A percentile compares a stretch with the other conserved stretches of the same genome.
Evolutionary conservation across 2,797 vertebrate species (phyloP).

Genomic region (Mastacembelus armatus): DNA sequence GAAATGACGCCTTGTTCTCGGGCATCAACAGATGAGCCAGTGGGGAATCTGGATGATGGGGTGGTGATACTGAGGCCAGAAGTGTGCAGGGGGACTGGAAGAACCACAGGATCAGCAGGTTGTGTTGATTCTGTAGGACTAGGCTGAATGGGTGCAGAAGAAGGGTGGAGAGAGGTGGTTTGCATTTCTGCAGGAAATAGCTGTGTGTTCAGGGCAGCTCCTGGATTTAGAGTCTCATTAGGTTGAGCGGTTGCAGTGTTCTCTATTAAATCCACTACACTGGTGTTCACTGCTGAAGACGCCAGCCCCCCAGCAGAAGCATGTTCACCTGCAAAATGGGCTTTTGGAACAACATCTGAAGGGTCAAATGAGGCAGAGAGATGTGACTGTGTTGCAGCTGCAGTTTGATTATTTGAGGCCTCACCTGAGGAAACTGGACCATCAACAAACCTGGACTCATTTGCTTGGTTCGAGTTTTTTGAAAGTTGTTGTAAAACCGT

Average conservation of each 20-base stretch:
- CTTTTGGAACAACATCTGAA: conserved; percentile 52
- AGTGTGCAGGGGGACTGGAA: conserved; percentile 26
- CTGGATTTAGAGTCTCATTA: background rate
- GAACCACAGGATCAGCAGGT: conserved; percentile 9
- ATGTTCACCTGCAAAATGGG: conserved; percentile 19
- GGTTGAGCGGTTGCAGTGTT: background rate
- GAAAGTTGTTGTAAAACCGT: background rate
- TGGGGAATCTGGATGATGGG: conserved; percentile 11
- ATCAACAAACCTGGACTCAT: background rate
- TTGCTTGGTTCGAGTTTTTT: conserved; percentile 5
- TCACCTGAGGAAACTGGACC: background rate
- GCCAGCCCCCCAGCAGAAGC: background rate
- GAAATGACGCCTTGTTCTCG: conserved; percentile 36
- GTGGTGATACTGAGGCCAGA: conserved; percentile 40
- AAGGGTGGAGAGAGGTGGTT: background rate
- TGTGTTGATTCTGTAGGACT: background rate
- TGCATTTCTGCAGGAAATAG: conserved; percentile 17
- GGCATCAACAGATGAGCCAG: conserved; percentile 15
- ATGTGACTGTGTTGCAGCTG: background rate
- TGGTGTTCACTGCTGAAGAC: background rate
- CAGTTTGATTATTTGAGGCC: conserved; percentile 8
- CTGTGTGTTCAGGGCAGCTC: background rate
- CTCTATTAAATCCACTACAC: background rate
- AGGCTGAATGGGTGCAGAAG: conserved; percentile 3
- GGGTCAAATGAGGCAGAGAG: conserved; percentile 36